Evolutionary conservation across 1,140 invertebrate genomes (phyloP), one percentile per base, ranked within the genome.

Genomic region (Neodiprion fabricii): DNA sequence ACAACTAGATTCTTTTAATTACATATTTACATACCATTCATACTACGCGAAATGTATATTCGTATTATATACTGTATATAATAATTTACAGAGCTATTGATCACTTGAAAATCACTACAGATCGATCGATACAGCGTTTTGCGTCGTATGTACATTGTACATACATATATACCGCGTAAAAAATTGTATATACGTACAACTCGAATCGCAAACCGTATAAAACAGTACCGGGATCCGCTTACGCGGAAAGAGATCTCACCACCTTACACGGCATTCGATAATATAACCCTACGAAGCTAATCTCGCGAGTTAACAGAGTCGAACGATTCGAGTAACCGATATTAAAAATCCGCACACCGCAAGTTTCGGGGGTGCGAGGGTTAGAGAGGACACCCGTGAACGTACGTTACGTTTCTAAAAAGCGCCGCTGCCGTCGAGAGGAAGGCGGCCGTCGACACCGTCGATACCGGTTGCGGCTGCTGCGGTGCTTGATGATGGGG

Each of bases 401-500:
- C 92, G 79, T 94, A 94, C 48, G 92, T 92, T 12, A 94, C 92
- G 80, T 94, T 94, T 49, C 93, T 90, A 78, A 94, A 93, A 61
- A 94, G 91, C 21, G 92, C 93, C 0, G 93, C 93, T 0, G 92
- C 93, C 1, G 90, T 90, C 7, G 89, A 87, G 10, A 90, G 81
- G 74, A 90, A 90, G 28, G 87, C 89, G n/a, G 89, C 89, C 12
- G 89, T 89, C 11, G 87, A 88, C 11, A 87, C 86, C 50, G 83
- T 83, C 14, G 88, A 83, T 7, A 88, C 82, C 11, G 83, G 84
- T 7, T 85, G 83, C 8, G 85, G 90, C 83, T 72, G 86, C 65
- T 72, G 90, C 73, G 89, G 87, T 23, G 87, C 90, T 72, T 91
- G 83, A 81, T 21, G 91, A 91, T 70, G 87, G 78, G 77, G 84